Evolutionary conservation across 2,888 invertebrate genomes (phyloP).

Genomic region (Thyatira batis): DNA sequence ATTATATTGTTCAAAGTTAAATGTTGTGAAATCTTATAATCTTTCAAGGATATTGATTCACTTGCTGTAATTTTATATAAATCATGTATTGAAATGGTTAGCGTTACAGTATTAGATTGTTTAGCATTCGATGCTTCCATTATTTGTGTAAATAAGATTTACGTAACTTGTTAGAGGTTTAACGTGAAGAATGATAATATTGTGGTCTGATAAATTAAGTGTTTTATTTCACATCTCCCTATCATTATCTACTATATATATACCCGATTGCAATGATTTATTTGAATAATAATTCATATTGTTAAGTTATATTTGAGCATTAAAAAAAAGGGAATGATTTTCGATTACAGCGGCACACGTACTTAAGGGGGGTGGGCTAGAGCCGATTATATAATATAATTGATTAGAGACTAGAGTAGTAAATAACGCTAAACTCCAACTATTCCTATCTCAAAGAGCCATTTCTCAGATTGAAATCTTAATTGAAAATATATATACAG

Average conservation of each 20-base stretch:
- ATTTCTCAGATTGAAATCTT: too few species aligned
- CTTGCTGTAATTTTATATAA: constrained; percentile 3
- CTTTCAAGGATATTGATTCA: constrained; percentile 1
- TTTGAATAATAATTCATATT: too few species aligned
- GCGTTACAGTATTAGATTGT: constrained; percentile 66
- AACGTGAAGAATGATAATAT: constrained; percentile 66
- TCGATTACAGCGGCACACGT: too few species aligned
- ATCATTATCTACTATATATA: constrained; percentile 6
- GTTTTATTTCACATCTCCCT: constrained; percentile 43
- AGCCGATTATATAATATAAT: too few species aligned
- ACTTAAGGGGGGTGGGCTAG: too few species aligned
- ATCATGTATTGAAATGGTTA: constrained; percentile 26
- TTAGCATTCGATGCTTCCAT: constrained; percentile 74
- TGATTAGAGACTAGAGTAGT: too few species aligned
- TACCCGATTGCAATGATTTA: background rate
- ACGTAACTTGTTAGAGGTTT: constrained; percentile 71
- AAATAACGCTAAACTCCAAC: too few species aligned
- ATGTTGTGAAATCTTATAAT: constrained; percentile 12
- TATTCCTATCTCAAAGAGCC: too few species aligned
- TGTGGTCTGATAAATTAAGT: constrained; percentile 61
- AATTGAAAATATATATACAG: too few species aligned
- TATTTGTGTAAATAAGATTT: constrained; percentile 76
- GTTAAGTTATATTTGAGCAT: too few species aligned
- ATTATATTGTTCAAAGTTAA: background rate
- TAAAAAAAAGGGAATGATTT: too few species aligned